A percentile compares a stretch with the other conserved stretches of the same genome.
Conservation (phyloP, 2,888 invertebrate species). For the Monochamus alternatus region DNA sequence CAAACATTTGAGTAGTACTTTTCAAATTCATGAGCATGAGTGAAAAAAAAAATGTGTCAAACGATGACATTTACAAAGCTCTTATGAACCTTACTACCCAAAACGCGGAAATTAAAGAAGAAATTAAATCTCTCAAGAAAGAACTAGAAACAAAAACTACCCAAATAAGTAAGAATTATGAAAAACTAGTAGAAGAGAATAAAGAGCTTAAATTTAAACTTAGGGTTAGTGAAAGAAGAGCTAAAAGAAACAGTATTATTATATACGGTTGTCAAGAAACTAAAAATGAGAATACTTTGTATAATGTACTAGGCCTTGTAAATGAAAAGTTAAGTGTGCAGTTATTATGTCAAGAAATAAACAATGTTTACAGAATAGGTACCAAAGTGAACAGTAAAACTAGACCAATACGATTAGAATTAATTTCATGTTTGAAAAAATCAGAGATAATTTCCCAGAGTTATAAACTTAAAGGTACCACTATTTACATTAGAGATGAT, state of each 20-base stretch:
- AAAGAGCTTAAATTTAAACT: background rate
- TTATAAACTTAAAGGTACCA: too few relatives aligned
- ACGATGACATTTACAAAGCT: too few relatives aligned
- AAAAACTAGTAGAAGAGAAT: constrained; percentile 2
- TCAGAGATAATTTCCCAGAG: too few relatives aligned
- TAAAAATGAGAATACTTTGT: too few relatives aligned
- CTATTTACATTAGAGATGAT: constrained; percentile 1
- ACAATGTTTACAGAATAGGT: constrained; percentile 2
- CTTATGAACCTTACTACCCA: background rate
- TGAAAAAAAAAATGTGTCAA: background rate
- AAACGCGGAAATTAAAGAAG: too few relatives aligned
- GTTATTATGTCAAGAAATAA: background rate
- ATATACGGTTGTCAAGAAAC: background rate
- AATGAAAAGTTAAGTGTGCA: background rate
- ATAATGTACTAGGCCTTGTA: background rate
- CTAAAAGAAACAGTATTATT: constrained; percentile 4
- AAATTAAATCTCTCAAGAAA: too few relatives aligned
- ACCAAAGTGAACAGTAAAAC: background rate
- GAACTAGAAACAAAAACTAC: background rate
- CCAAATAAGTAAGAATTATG: background rate
- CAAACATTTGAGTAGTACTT: too few relatives aligned
- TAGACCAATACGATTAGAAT: constrained; percentile 1
- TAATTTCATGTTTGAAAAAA: background rate
- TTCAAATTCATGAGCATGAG: background rate
- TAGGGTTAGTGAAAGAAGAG: background rate